Conservation (phyloP, 2,888 invertebrate species). For the Chironomus riparius region DNA sequence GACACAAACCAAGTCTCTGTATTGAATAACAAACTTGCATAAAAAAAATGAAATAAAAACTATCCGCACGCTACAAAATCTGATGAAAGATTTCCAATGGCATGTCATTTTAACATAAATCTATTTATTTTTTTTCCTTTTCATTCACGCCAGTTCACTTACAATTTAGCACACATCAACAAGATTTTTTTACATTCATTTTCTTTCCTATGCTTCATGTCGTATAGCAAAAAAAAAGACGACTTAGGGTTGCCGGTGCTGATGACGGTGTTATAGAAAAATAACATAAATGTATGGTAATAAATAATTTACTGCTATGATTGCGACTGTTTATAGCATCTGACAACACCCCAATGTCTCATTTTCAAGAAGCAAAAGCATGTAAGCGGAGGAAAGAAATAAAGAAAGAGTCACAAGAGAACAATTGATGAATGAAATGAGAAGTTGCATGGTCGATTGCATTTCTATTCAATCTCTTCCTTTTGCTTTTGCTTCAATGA, state of each 20-base stretch:
- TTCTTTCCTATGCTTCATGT: neutral
- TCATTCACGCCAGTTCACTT: neutral
- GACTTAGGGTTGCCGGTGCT: neutral
- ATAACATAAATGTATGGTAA: neutral
- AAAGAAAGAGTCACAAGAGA: neutral
- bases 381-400: neutral
- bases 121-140: neutral
- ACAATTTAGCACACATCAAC: neutral
- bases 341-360: neutral
- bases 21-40: no score
- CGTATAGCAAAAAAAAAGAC: no score
- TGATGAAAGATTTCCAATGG: no score
- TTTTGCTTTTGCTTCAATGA: neutral
- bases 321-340: neutral
- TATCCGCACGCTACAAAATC: no score
- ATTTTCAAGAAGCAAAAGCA: neutral
- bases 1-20: no score
- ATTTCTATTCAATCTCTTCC: slow-evolving; percentile 5
- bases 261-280: neutral
- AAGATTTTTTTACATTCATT: neutral
- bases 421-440: slow-evolving; percentile 17
- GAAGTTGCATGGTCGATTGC: slow-evolving; percentile 18
- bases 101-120: no score
- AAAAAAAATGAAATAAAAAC: no score
- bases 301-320: slow-evolving; percentile 2